Base-by-base conservation (phyloP, 2,888 invertebrate genomes). In the Notocelia uddmanniana region DNA sequence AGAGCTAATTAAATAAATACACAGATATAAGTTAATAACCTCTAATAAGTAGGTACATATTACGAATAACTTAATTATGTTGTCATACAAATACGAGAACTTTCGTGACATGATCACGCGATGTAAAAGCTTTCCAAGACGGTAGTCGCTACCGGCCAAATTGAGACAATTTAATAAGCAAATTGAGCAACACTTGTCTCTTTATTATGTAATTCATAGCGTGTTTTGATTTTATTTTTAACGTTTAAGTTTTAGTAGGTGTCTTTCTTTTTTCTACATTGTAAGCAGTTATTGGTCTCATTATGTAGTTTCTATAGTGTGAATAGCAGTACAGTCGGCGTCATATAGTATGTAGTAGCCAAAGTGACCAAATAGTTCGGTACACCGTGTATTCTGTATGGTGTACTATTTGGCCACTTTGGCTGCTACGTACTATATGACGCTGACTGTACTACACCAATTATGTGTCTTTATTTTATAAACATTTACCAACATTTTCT, bases 91-190 rank as follows among this genome's bases (percentile, higher is more conserved):
- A 41, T 41, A 41, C 15, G 13, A 5, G 41, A 41, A 15, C 41
- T 41, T 41, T 41, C 41, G 41, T 15, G 13, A 15, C 41, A 15
- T 15, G 41, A 41, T 41, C 15, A 41, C 21, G 48, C 50, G 13
- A 31, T 15, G 2, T 21, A 26, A 31, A 41, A 60, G 67, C 60
- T 54, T 55, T 67, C 59, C 52, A 57, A 55, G 37, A 37, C 26
- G 41, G 41, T 23, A 41, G 52, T 54, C 15, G 67, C 62, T 50
- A 23, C 54, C 48, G 60, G 71, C 60, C 13, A 55, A 62, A 72
- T 62, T 55, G 55, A 60, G 60, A 72, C 67, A 67, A 52, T 72
- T 72, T 72, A 67, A 45, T 60, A 67, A 60, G 48, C 34, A 52
- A 72, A 72, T 72, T 68, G 72, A 34, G 60, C 67, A 62, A 57